Conservation (phyloP, 2,888 invertebrate genomes). For the Chrysolina oricalcia region DNA sequence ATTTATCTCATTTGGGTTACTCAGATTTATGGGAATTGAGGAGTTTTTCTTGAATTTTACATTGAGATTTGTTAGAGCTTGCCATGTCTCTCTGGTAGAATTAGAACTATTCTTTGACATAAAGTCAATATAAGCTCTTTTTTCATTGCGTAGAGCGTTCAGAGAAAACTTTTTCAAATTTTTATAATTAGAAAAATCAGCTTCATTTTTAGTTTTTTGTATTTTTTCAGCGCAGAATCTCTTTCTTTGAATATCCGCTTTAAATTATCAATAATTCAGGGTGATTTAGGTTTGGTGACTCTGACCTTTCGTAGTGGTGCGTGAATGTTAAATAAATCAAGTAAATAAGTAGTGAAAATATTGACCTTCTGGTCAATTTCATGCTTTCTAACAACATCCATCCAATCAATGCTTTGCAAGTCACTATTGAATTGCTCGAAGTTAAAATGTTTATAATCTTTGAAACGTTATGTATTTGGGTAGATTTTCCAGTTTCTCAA, state of each 20-base stretch:
- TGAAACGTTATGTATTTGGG: too few species aligned
- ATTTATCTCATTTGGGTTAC: too few species aligned
- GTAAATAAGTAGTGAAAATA: background rate
- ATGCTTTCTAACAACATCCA: constrained; percentile 7
- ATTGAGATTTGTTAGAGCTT: constrained; percentile 1
- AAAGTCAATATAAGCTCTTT: constrained; percentile 4
- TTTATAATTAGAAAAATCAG: too few species aligned
- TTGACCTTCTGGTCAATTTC: background rate
- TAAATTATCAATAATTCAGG: background rate
- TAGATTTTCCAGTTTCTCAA: too few species aligned
- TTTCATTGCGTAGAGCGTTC: too few species aligned
- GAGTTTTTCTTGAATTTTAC: constrained; percentile 7
- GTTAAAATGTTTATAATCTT: too few species aligned
- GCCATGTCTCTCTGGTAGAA: constrained; percentile 11
- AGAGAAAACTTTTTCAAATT: too few species aligned
- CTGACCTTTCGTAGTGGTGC: too few species aligned
- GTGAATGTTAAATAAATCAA: background rate
- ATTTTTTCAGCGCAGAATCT: constrained; percentile 9
- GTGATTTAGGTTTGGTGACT: background rate
- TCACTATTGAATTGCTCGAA: too few species aligned
- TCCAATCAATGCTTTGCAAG: too few species aligned
- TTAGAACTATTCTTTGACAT: background rate
- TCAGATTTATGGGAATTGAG: too few species aligned
- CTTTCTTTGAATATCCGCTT: background rate
- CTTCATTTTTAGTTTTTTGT: background rate